These are phyloP conservation scores for Elachura formosa DNA, from an alignment of 2,113 vertebrate genomes.

Conservation along the genomic window DNA sequence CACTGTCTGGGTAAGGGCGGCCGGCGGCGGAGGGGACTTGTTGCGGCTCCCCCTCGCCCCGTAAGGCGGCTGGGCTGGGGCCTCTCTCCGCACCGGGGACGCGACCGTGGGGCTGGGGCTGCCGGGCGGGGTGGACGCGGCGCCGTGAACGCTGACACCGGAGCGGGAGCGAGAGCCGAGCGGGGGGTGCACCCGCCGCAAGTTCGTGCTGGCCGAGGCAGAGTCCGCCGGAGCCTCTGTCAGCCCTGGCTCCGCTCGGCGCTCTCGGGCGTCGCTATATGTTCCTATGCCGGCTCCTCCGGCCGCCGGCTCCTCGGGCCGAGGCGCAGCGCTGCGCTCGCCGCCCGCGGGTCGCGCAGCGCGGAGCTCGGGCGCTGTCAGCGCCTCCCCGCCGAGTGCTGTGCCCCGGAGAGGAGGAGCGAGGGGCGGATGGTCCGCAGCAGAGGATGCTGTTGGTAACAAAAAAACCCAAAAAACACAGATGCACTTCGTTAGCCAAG, in stretches of 20 bases:
- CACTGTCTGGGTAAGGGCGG: constrained; percentile 89
- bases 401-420: neutral
- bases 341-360: neutral
- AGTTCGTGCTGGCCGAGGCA: neutral
- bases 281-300: neutral
- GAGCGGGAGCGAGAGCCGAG: neutral
- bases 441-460: neutral
- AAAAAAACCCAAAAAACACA: too few relatives aligned
- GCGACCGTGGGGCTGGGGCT: neutral
- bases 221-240: neutral
- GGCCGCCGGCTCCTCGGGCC: neutral
- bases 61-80: neutral
- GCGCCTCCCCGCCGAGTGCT: neutral
- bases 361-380: neutral
- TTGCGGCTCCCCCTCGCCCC: too few relatives aligned
- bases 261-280: neutral
- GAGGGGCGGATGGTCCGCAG: fast-evolving
- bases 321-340: neutral
- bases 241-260: neutral
- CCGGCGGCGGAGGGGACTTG: neutral
- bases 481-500: neutral
- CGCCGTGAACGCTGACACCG: neutral
- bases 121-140: neutral
- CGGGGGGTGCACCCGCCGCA: neutral
- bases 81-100: neutral